Base-by-base conservation (phyloP, 2,888 invertebrate genomes). In the Drosophila subsilvestris region DNA sequence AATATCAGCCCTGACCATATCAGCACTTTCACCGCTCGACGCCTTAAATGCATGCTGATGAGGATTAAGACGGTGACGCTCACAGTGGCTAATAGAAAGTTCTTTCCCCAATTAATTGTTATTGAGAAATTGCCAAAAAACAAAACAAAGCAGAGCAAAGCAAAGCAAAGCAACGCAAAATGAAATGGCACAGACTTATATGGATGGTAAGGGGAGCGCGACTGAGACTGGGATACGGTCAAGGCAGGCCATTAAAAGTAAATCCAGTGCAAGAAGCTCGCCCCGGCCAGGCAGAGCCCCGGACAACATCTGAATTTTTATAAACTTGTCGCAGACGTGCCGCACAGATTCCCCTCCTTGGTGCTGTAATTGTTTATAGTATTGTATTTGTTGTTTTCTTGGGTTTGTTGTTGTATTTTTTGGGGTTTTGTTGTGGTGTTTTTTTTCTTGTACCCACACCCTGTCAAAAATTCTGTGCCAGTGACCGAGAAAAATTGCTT, bases 71-170 rank as follows among this genome's bases (percentile, higher is more conserved):
- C 74, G 72, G 74, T 63, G 80, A 67, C 70, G 68, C 58, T 75
- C 76, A 75, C 75, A 74, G 59, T 74, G 71, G 86, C 81, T 72
- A 80, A 85, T 86, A 86, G 86, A 86, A 86, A 86, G 86, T 86
- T 86, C 83, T 83, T 71, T 68, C 42, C 76, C 53, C 74, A 78
- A 78, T 80, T 79, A 84, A 85, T 80, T 82, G 79, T 79, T 76
- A 76, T 74, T 63, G 65, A 76, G 80, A 83, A 80, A 80, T 83
- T 75, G 78, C 80, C 75, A 63, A 80, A 79, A 74, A 74, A 54
- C 65, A 69, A 63, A 63, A 65, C 54, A 65, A 58, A 65, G 37
- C 51, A 74, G 71, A 66, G 20, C 53, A 56, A 68, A 50, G 49
- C 57, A 60, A 63, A 53, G 53, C 45, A 54, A 63, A 67, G 53